Evolutionary conservation across 2,888 invertebrate species (phyloP), one percentile per base, ranked within the genome.

Genomic region (Callinectes sapidus): DNA sequence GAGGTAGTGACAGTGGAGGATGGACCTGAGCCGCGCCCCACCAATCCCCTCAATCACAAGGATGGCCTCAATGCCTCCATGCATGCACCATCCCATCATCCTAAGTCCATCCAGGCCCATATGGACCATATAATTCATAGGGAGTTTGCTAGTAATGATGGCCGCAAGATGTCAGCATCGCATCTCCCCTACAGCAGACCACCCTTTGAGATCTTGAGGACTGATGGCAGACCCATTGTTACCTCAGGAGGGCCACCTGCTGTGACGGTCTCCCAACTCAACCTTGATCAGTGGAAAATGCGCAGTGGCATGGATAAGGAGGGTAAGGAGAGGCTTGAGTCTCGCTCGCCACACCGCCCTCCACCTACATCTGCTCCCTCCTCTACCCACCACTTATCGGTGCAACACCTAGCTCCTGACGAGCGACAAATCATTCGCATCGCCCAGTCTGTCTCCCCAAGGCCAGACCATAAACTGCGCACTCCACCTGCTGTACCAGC

Each of bases 341-440:
- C 91, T 2, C 91, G 92, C 32, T 94, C 94, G 1, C 94, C 94
- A 3, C 94, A 94, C 55, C 94, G 94, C 81, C 87, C 92, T 14
- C 88, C 91, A 39, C 89, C 90, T 48, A 92, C 90, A 10, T 88
- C 90, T n/a, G 87, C 90, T 3, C 91, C 91, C 6, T 66, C 93
- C 16, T 39, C 87, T n/a, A 86, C 89, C 86, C 93, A 92, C 54
- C 92, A 91, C 81, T 85, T 91, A 0, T 90, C 92, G 14, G 89
- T 89, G 54, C 93, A 93, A 81, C 94, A 94, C 42, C 54, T 94
- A 55, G 92, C 94, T 16, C 90, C 93, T n/a, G 94, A 94, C 71
- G 94, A 94, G 81, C 93, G 94, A 13, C 92, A 94, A 66, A 94
- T 94, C 35, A 94, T 94, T 23, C 92, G 94, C 13, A 94, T 94